Base-by-base conservation (phyloP, 1,140 invertebrate genomes). In the Diorhabda carinulata region DNA sequence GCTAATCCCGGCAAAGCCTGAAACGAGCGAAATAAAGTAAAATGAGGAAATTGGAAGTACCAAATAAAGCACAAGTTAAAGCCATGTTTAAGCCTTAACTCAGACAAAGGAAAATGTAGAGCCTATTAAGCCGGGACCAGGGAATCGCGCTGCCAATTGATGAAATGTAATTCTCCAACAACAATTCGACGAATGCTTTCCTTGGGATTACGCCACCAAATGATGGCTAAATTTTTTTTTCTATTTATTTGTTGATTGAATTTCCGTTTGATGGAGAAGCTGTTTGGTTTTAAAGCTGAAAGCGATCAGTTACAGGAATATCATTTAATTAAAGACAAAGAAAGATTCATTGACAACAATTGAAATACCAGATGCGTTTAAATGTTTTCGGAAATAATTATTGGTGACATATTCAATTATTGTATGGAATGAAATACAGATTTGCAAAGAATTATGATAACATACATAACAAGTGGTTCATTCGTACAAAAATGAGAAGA, bases 41-140 rank as follows among this genome's bases (percentile, higher is more conserved):
- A 52, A 52, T 52, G 47, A n/a, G 47, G n/a, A n/a, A 52, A 52
- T 52, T 52, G 47, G 47, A 52, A 52, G 47, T 52, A 52, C 47
- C 47, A 52, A 52, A 52, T 52, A 52, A 52, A 52, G n/a, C 47
- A 52, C 47, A 52, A 52, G 47, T 52, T 52, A 52, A 52, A 52
- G 47, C 47, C 47, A 52, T 52, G 47, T 52, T 52, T 52, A 52
- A 52, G 47, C 47, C 47, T n/a, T n/a, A 52, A 52, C 47, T 52
- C 47, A 52, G 47, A 52, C 47, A 52, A 52, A 52, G 47, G 47
- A 52, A 52, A 52, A 52, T 52, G 47, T n/a, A n/a, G 47, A 52
- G 47, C 47, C 47, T 52, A 52, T 52, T 52, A 52, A 52, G 6
- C n/a, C n/a, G 47, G n/a, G 47, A 8, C 6, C n/a, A 52, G 47